These are phyloP conservation scores for Capromys pilorides DNA, from an alignment of 2,797 vertebrate species.

Conservation along the genomic window DNA sequence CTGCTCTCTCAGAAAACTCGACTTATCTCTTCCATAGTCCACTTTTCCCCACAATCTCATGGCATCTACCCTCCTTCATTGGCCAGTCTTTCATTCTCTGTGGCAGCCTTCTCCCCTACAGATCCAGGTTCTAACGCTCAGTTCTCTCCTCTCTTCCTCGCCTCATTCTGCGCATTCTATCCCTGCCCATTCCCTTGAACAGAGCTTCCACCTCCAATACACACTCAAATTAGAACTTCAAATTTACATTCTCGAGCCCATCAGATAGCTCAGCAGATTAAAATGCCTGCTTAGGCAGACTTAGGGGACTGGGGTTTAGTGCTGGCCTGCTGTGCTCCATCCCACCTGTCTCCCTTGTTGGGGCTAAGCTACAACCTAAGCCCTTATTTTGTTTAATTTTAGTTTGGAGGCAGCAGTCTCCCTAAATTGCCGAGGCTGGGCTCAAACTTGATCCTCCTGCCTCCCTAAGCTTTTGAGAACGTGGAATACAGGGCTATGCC, in stretches of 20 bases:
- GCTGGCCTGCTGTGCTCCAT: no score
- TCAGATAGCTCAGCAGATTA: no score
- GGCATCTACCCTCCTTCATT: background rate
- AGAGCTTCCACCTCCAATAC: background rate
- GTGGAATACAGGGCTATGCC: background rate
- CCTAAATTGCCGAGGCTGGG: background rate
- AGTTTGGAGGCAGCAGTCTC: background rate
- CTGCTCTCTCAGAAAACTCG: background rate
- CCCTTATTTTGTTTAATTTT: background rate
- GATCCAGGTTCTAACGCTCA: background rate
- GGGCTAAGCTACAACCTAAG: background rate
- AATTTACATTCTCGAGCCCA: background rate
- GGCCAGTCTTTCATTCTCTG: background rate
- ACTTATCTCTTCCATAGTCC: background rate
- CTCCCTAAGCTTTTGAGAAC: background rate
- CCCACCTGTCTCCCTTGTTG: fast-evolving
- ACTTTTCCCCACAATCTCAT: background rate
- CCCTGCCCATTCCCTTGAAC: background rate
- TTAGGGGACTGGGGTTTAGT: no score
- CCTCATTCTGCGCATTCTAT: background rate
- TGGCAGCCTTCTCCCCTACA: background rate
- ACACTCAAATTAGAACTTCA: background rate
- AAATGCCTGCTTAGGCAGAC: no score
- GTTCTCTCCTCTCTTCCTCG: background rate
- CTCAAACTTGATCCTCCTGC: background rate